Evolutionary conservation across 2,113 vertebrate species (phyloP), one percentile per base, ranked within the genome.

Genomic region (Leiothrix lutea): DNA sequence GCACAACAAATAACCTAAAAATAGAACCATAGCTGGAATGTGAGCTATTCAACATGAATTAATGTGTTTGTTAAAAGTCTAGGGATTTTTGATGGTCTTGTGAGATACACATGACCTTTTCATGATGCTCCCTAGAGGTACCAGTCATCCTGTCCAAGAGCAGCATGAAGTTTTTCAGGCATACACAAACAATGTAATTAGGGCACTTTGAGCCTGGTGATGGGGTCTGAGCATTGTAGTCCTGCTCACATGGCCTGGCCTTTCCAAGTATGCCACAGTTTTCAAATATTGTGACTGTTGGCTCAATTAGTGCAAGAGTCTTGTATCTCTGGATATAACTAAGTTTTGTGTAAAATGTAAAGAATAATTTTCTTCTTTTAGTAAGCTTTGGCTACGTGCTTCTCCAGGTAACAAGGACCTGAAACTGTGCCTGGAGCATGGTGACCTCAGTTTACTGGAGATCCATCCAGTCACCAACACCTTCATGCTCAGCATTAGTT

Each of bases 61-160:
- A 82, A 75, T 82, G 33, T 80, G 80, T 90, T 90, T 90, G 81
- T 83, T 83, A 83, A 86, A 91, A 94, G 91, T 65, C 66, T 53
- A 51, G 66, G 40, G 53, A 45, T 56, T 93, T 85, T 58, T 80
- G 28, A 50, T 69, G 70, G 36, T 73, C 58, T 83, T 72, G 56
- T 84, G 95, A 90, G 85, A 95, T 38, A 80, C 50, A 11, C 62
- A 53, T 91, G 85, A 91, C 96, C 92, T 97, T 96, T 81, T 61
- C 53, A 22, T 50, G 50, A 44, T 85, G 47, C 42, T 94, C 90
- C 86, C 82, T 38, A 73, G 94, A 92, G 94, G 87, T 42, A 35
- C 9, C 26, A 13, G 44, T 90, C 36, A 20, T 83, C 36, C 62
- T 70, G 71, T 75, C 64, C 60, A 56, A 69, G 92, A 88, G 47